Base-by-base conservation (phyloP, 1,140 invertebrate species). In the Lepidurus couesii region DNA sequence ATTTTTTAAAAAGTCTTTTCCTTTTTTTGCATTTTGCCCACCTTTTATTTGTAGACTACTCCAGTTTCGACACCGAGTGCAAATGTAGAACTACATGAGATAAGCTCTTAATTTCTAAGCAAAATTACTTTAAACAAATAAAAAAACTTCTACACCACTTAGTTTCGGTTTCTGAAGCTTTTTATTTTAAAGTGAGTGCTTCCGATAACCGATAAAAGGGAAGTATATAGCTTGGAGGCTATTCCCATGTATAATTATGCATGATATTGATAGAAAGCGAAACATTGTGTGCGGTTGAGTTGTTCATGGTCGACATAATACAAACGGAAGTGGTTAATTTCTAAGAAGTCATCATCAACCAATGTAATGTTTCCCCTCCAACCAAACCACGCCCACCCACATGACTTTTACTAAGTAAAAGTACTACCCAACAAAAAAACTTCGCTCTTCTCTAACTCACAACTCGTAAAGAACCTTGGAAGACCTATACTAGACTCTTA, bases 251-350 rank as follows among this genome's bases (percentile, higher is more conserved):
- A 65, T 21, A 65, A 65, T 47, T 47, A 47, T 65, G 53, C 9
- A 4, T 65, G 13, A 7, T 65, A 65, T 65, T 21, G 53, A 65
- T 16, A 21, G 53, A 65, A 65, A 65, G 53, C 53, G 6, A 65
- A n/a, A 21, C 0, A 11, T 65, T 21, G 53, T 9, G 16, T 21
- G 13, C n/a, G 21, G 53, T 65, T 65, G 53, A 21, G 53, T 65
- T 13, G 53, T 65, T 65, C 53, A 65, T 65, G 53, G 53, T 65
- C 53, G 53, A 65, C 53, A 65, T 21, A 65, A 65, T 65, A 65
- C 53, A 65, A 65, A 65, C 53, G 53, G 53, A 65, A 65, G 53
- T 65, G 53, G 53, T 65, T 65, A 65, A 65, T 65, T 65, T 7
- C 53, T 65, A 13, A 7, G 34, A 13, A 65, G 53, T 21, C n/a